Evolutionary conservation across 2,797 vertebrate species (phyloP).

Genomic region (Chlorospingus semifuscus): DNA sequence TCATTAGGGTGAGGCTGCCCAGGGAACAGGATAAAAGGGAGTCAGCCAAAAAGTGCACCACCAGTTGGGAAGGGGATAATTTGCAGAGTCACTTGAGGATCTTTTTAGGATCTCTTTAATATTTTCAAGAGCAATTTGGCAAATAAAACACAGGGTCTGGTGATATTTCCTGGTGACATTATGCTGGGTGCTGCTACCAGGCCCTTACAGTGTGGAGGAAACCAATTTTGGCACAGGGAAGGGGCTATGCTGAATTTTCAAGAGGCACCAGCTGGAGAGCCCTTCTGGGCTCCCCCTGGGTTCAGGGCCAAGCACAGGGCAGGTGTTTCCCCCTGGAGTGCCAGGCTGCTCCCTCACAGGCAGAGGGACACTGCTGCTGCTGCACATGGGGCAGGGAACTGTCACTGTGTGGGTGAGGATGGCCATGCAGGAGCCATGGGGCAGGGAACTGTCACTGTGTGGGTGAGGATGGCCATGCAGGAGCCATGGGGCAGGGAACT

Average conservation of each 20-base stretch:
- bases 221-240: neutral
- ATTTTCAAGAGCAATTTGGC: neutral
- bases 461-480: too few relatives aligned
- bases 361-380: neutral
- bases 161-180: neutral
- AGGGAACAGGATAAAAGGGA: neutral
- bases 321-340: neutral
- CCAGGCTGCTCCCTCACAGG: neutral
- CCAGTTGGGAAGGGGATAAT: neutral
- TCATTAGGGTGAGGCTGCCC: neutral
- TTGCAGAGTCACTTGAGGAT: neutral
- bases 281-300: neutral
- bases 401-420: rapidly evolving
- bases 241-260: neutral
- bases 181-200: neutral
- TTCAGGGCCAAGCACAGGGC: neutral
- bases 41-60: neutral
- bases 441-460: too few relatives aligned
- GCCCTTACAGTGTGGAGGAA: neutral
- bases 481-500: too few relatives aligned
- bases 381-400: rapidly evolving
- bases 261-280: neutral
- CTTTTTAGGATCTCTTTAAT: neutral
- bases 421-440: neutral
- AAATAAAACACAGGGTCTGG: neutral